Percentiles rank a stretch among this genome's conserved stretches.
These are phyloP conservation scores for Leucosticte australis DNA, from an alignment of 2,113 vertebrate genomes.

Conservation along the genomic window DNA sequence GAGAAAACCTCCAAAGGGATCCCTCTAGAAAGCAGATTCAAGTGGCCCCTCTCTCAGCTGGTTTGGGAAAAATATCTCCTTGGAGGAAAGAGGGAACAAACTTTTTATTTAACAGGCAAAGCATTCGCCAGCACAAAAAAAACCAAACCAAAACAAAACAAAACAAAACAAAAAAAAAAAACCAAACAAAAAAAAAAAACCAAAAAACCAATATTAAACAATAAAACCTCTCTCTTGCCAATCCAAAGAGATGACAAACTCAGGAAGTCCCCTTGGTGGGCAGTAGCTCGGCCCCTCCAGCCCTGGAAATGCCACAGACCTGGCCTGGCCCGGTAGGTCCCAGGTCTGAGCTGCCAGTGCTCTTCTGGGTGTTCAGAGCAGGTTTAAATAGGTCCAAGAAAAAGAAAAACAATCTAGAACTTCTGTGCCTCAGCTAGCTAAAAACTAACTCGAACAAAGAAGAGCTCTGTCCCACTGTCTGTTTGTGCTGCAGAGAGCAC, in stretches of 20 bases:
- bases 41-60: neutral
- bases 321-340: neutral
- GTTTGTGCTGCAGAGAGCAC: neutral
- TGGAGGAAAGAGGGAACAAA: neutral
- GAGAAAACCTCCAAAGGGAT: neutral
- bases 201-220: neutral
- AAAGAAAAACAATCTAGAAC: neutral
- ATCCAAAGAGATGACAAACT: neutral
- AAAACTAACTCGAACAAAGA: neutral
- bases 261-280: neutral
- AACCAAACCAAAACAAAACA: neutral
- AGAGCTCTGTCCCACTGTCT: neutral
- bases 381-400: neutral
- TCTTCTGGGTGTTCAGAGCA: neutral
- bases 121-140: neutral
- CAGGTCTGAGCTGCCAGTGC: neutral
- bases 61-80: neutral
- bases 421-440: neutral
- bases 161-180: no score
- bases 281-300: neutral
- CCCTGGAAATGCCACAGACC: rapidly evolving
- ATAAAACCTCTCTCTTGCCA: neutral
- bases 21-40: neutral
- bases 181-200: neutral
- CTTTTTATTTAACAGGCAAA: neutral